Base-by-base conservation (phyloP, 2,113 vertebrate species). In the Myotis lucifugus region DNA sequence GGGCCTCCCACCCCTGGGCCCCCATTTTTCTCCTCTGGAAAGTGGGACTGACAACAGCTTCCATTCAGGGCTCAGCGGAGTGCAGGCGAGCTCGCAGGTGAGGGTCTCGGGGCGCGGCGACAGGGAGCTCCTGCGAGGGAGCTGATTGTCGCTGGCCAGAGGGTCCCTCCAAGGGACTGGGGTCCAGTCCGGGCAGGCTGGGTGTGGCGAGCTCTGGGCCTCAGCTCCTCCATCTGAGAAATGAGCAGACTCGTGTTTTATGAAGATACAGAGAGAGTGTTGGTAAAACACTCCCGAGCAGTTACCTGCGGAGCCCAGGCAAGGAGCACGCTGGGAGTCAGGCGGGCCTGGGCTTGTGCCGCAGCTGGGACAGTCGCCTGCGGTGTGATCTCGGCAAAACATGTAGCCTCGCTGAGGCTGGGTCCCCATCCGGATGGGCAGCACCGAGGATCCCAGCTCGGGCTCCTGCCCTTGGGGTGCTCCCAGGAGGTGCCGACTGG, bases 1-100 rank as follows among this genome's bases (percentile, higher is more conserved):
- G 5, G n/a, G 25, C 32, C 61, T 61, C 19, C 9, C 0, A 10
- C 8, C 82, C 56, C 72, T 50, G 42, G 29, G 15, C 15, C 74
- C 42, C 12, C 4, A 9, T 32, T 81, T 66, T 93, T 61, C 61
- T 69, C 32, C 32, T 37, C 85, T 66, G 50, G 37, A 46, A 79
- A 81, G 18, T 54, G 59, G 17, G 17, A 17, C 48, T 15, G 14
- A 40, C 37, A 12, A 4, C 23, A 25, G 11, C 50, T 27, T 59
- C 67, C 52, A 77, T 54, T 72, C 25, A 8, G 37, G 25, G 25
- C 48, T 76, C 23, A 59, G 82, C 4, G 2, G 9, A 4, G 17
- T 21, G 23, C 25, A 50, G 59, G 59, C 27, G 25, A 3, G 77
- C 0, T 4, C 9, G 4, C 0, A 2, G 2, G 29, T 5, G 27